Percentiles rank a stretch among this genome's conserved stretches.
Conservation (phyloP, 2,113 vertebrate genomes). For the Forbesichthys agassizii region DNA sequence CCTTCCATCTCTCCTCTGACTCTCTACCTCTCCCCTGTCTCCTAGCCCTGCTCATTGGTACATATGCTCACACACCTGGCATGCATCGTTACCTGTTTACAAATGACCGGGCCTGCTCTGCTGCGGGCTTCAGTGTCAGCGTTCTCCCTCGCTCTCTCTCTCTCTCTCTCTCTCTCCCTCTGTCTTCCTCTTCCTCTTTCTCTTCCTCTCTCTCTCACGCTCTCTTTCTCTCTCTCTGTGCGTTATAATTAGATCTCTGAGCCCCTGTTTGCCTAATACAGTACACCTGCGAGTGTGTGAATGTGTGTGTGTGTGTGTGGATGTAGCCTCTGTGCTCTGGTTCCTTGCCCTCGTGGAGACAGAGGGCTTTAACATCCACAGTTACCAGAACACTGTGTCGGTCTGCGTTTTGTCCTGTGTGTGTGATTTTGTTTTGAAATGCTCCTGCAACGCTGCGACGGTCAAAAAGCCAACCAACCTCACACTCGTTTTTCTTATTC, state of each 20-base stretch:
- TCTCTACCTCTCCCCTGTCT: slow-evolving; percentile 41
- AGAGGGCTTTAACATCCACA: slow-evolving; percentile 42
- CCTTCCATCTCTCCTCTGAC: slow-evolving; percentile 52
- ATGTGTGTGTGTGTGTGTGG: slow-evolving; percentile 68
- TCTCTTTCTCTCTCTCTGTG: slow-evolving; percentile 75
- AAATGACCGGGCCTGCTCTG: slow-evolving; percentile 96
- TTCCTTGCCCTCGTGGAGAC: slow-evolving; percentile 48
- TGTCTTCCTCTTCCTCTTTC: slow-evolving; percentile 43
- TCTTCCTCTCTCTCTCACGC: slow-evolving; percentile 1
- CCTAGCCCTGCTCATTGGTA: slow-evolving; percentile 65
- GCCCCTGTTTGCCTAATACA: slow-evolving; percentile 94
- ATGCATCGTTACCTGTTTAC: slow-evolving; percentile 92
- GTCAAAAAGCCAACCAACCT: slow-evolving; percentile 29
- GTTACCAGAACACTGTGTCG: slow-evolving; percentile 29
- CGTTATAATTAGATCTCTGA: slow-evolving; percentile 99
- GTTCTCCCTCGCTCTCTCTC: slow-evolving; percentile 14
- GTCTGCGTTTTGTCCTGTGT: slow-evolving; percentile 5
- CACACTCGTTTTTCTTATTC: slow-evolving; percentile 23
- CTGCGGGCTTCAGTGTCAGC: slow-evolving; percentile 98
- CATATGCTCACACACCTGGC: slow-evolving; percentile 93
- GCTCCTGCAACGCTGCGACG: slow-evolving; percentile 25
- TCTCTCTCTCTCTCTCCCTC: slow-evolving; percentile 8
- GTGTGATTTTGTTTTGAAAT: slow-evolving; percentile 38
- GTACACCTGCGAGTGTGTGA: slow-evolving; percentile 89
- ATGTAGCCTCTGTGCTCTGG: slow-evolving; percentile 31